Conservation (phyloP, 2,797 vertebrate genomes). For the Hirundo rustica region DNA sequence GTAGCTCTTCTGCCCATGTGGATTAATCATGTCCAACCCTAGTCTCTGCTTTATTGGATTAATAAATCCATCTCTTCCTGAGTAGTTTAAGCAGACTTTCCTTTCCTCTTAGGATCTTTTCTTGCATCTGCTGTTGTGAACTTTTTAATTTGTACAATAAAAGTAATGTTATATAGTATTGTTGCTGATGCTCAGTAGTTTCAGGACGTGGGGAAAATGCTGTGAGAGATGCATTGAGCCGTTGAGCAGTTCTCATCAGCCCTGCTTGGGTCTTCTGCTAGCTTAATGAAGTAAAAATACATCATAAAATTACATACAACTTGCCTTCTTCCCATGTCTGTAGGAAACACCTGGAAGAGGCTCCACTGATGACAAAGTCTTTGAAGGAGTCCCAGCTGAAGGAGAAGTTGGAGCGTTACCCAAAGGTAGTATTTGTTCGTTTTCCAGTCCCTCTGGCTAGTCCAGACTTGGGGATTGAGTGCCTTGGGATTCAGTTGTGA, state of each 20-base stretch:
- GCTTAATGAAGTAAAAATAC: background rate
- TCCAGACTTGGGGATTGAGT: background rate
- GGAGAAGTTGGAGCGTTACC: constrained; percentile 89
- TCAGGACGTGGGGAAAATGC: background rate
- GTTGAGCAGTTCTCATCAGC: background rate
- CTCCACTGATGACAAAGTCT: constrained; percentile 87
- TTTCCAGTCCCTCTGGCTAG: background rate
- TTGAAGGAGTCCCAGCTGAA: constrained; percentile 85
- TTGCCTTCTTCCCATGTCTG: background rate
- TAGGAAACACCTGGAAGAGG: constrained; percentile 90
- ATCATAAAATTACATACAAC: background rate
- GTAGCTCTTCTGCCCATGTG: background rate
- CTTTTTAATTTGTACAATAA: background rate
- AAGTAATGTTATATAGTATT: background rate
- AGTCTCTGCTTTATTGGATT: background rate
- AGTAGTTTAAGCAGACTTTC: background rate
- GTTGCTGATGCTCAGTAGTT: background rate
- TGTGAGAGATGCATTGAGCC: background rate
- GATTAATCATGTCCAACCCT: background rate
- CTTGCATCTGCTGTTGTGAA: background rate
- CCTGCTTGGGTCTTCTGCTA: background rate
- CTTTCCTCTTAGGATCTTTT: background rate
- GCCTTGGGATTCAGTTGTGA: background rate
- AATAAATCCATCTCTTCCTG: background rate
- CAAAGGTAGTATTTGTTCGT: constrained; percentile 79